These are phyloP conservation scores for Furcifer pardalis DNA, from an alignment of 2,797 vertebrate species.

Conservation along the genomic window DNA sequence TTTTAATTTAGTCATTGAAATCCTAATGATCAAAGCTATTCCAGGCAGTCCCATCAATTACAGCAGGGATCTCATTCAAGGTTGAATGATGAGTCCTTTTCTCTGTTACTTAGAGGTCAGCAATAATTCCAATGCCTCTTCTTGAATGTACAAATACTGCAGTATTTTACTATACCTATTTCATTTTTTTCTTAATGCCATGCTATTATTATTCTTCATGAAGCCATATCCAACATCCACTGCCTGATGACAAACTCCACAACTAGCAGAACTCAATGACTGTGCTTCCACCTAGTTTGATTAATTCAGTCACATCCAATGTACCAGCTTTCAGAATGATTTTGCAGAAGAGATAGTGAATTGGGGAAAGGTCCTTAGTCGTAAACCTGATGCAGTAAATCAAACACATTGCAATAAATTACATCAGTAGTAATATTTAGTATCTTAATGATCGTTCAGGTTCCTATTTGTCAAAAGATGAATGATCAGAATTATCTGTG, in stretches of 20 bases:
- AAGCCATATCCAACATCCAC: slow-evolving; percentile 58
- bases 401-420: slow-evolving; percentile 34
- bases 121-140: slow-evolving; percentile 54
- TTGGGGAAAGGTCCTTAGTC: slow-evolving; percentile 11
- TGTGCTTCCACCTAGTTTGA: slow-evolving; percentile 47
- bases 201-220: slow-evolving; percentile 59
- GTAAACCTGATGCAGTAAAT: slow-evolving; percentile 5
- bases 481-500: slow-evolving; percentile 16
- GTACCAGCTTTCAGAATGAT: slow-evolving; percentile 12
- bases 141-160: slow-evolving; percentile 49
- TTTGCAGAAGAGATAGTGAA: slow-evolving; percentile 21
- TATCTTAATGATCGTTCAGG: slow-evolving; percentile 2
- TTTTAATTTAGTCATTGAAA: slow-evolving; percentile 72
- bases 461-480: slow-evolving; percentile 21
- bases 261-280: slow-evolving; percentile 40
- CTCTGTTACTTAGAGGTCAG: slow-evolving; percentile 63
- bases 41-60: slow-evolving; percentile 64
- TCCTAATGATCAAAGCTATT: slow-evolving; percentile 64
- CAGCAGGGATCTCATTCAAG: slow-evolving; percentile 54
- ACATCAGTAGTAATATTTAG: slow-evolving; percentile 29
- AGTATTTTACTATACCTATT: slow-evolving; percentile 37
- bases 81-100: slow-evolving; percentile 60
- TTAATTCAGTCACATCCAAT: slow-evolving; percentile 43
- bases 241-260: slow-evolving; percentile 43
- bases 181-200: slow-evolving; percentile 56